Percentiles rank a stretch among this genome's conserved stretches.
These are phyloP conservation scores for Aphodius granarius DNA, from an alignment of 2,888 invertebrate genomes.

Conservation along the genomic window DNA sequence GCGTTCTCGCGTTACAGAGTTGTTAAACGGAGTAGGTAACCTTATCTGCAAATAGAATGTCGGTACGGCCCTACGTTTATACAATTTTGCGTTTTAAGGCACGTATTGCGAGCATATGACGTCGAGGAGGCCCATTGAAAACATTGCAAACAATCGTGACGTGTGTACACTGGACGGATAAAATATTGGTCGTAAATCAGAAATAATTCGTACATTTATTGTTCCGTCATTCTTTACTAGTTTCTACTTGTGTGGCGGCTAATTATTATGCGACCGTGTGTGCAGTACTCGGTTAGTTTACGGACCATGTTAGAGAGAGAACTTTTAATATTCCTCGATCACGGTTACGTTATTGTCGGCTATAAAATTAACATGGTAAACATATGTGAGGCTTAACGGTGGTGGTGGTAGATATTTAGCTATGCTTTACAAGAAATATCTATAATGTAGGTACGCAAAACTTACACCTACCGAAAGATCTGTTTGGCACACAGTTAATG, in stretches of 20 bases:
- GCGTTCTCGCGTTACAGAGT: constrained; percentile 50
- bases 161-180: not conserved
- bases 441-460: no score
- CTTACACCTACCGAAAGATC: no score
- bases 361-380: not conserved
- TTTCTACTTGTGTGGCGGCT: not conserved
- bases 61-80: constrained; percentile 26
- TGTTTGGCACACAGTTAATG: no score
- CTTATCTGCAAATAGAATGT: constrained; percentile 47
- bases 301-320: not conserved
- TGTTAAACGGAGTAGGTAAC: constrained; percentile 48
- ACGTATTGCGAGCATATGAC: constrained; percentile 12
- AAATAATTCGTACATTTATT: not conserved
- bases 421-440: no score
- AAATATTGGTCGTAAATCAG: not conserved
- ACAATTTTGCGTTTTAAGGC: constrained; percentile 18
- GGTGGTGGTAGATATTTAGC: no score
- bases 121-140: not conserved
- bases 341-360: not conserved
- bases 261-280: not conserved
- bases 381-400: not conserved
- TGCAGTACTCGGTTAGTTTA: not conserved
- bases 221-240: not conserved
- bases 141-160: constrained; percentile 10
- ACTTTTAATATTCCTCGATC: not conserved